Evolutionary conservation across 2,113 vertebrate species (phyloP).

Genomic region (Megaleporinus macrocephalus): DNA sequence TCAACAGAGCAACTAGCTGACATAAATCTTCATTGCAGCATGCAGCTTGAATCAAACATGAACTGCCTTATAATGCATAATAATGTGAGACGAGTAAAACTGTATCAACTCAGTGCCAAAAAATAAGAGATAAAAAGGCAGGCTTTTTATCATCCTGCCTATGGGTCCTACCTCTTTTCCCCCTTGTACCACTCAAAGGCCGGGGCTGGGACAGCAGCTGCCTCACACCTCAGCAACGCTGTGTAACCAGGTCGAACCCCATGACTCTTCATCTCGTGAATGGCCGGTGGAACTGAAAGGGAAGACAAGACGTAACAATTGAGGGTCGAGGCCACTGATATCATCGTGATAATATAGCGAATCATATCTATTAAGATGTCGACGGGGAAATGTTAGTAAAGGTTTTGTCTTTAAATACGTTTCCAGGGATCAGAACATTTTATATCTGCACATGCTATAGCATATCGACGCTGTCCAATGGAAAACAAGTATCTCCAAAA

Average conservation of each 20-base stretch:
- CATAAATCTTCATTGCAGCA: conserved; percentile 3
- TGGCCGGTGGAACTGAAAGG: conserved; percentile 89
- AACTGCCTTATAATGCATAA: conserved; percentile 24
- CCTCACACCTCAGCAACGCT: conserved; percentile 93
- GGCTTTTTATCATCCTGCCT: conserved; percentile 12
- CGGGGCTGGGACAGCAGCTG: conserved; percentile 90
- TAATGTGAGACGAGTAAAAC: conserved; percentile 37
- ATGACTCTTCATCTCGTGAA: conserved; percentile 94
- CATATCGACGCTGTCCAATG: no score
- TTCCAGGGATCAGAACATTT: no score
- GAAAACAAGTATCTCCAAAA: no score
- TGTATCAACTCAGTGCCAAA: not conserved
- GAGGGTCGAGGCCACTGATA: no score
- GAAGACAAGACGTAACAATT: not conserved
- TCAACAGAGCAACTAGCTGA: not conserved
- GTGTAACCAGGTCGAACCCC: conserved; percentile 87
- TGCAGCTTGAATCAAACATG: conserved; percentile 11
- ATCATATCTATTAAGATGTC: no score
- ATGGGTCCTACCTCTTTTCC: conserved; percentile 90
- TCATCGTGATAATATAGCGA: no score
- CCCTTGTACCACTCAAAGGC: conserved; percentile 96
- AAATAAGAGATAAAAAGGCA: conserved; percentile 35
- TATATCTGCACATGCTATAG: no score
- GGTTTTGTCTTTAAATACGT: no score
- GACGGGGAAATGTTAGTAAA: no score